phyloP scores from a whole-genome alignment of 1,140 invertebrate genomes.

The Cylas formicarius region DNA sequence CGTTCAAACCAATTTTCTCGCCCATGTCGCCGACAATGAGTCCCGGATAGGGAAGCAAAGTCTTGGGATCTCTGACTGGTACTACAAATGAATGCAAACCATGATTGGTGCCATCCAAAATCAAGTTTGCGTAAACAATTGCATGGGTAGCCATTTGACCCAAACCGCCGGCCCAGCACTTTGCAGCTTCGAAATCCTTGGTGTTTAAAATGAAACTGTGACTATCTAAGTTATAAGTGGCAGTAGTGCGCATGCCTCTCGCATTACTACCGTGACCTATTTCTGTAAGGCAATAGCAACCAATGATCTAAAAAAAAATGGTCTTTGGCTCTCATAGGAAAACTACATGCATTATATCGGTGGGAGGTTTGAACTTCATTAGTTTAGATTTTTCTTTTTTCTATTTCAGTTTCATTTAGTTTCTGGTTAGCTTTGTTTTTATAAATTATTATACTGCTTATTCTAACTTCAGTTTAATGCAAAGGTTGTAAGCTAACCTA shows the following conservation, averaged over 20 bases:
- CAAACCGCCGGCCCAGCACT: constrained; percentile 90
- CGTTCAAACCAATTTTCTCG: constrained; percentile 79
- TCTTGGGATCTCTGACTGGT: constrained; percentile 70
- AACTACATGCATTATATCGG: no score
- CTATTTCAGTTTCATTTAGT: no score
- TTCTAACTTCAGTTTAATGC: no score
- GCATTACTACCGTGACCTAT: constrained; percentile 91
- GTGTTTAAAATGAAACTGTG: constrained; percentile 82
- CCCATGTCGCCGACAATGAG: constrained; percentile 75
- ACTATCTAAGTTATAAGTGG: constrained; percentile 71
- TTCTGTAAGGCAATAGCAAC: constrained; percentile 90
- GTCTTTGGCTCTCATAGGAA: no score
- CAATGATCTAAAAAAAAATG: constrained; percentile 50
- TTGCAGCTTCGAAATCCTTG: constrained; percentile 88
- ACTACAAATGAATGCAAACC: constrained; percentile 81
- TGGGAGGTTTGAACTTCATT: no score
- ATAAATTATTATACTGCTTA: no score
- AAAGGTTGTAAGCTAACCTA: no score
- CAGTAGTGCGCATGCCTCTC: constrained; percentile 83
- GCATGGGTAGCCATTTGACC: constrained; percentile 82
- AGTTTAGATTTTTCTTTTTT: no score
- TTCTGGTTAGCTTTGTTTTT: no score
- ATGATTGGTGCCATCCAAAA: constrained; percentile 66
- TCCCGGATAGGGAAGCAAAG: constrained; percentile 62
- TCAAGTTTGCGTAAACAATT: constrained; percentile 80